Base-by-base conservation (phyloP, 2,888 invertebrate genomes). In the Cephus spinipes region DNA sequence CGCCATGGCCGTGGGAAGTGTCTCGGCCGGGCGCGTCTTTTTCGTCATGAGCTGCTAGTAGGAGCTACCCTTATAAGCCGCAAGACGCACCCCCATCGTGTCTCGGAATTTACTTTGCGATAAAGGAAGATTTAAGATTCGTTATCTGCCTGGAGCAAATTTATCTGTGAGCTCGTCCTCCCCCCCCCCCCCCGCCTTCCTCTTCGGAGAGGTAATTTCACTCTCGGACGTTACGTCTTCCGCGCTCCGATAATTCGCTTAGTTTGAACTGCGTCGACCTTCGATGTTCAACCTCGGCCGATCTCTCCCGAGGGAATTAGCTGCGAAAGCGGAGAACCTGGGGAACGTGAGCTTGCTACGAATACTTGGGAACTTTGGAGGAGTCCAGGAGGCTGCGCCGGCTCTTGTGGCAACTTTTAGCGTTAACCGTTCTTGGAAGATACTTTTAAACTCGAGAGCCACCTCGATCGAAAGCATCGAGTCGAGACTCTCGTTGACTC, bases 141-240 rank as follows among this genome's bases (percentile, higher is more conserved):
- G 81, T 88, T 88, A 87, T 88, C 87, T 85, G 80, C 79, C 83
- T 75, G 78, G 84, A 80, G 83, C 80, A 83, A 85, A 85, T 87
- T 86, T 87, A 87, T 87, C 83, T 83, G 76, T 77, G 35, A 69
- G 68, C 30, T 69, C 30, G 30, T 32, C 12, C 69, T 69, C 69
- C 12, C 12, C 12, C 69, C 0, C 69, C 12, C 12, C 12, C 69
- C 0, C 69, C 31, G 2, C 31, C 69, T n/a, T 30, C 30, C 30
- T 40, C 40, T 12, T 12, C 32, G 0, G 12, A 12, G n/a, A 32
- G 30, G 69, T 69, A 69, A 69, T 30, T 69, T 69, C 69, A 31
- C 30, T 69, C 32, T n/a, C 30, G 69, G 69, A 32, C 69, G 69
- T 69, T 69, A 31, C 69, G 69, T 69, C 69, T 32, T 30, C 69